Conservation (phyloP, 2,888 invertebrate genomes). For the Iselma pallidipennis region DNA sequence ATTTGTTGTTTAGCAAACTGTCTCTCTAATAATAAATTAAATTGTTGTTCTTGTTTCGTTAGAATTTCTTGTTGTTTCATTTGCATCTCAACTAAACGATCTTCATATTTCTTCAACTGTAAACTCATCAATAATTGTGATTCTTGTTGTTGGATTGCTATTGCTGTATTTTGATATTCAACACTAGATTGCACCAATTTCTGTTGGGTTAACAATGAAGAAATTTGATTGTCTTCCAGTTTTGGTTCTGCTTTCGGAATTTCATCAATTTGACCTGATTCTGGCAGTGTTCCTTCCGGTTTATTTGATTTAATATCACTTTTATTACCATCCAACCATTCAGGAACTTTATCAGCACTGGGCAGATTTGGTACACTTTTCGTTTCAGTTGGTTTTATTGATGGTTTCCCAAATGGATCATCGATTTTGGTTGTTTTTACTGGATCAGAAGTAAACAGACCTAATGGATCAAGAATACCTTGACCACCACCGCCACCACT, state of each 20-base stretch:
- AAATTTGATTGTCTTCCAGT: slow-evolving; percentile 1
- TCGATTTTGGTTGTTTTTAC: slow-evolving; percentile 8
- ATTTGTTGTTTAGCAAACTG: slow-evolving; percentile 62
- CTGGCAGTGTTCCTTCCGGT: slow-evolving; percentile 26
- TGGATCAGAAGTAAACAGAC: slow-evolving; percentile 54
- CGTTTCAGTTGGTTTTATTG: slow-evolving; percentile 46
- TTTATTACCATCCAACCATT: slow-evolving; percentile 45
- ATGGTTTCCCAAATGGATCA: slow-evolving; percentile 37
- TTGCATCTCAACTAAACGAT: slow-evolving; percentile 62
- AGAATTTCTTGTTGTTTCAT: slow-evolving; percentile 62
- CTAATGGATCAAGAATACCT: slow-evolving; percentile 62
- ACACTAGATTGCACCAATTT: slow-evolving; percentile 51
- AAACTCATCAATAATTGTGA: slow-evolving; percentile 65
- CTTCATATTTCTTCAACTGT: slow-evolving; percentile 67
- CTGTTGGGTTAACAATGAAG: slow-evolving; percentile 41
- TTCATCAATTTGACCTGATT: slow-evolving; percentile 9
- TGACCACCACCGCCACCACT: no score
- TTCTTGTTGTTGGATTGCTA: slow-evolving; percentile 66
- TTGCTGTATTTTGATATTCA: slow-evolving; percentile 60
- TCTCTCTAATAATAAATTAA: slow-evolving; percentile 60
- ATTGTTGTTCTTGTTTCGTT: slow-evolving; percentile 59
- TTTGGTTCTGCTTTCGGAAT: slow-evolving; percentile 9
- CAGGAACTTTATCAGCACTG: slow-evolving; percentile 31
- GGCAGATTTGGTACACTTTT: slow-evolving; percentile 19
- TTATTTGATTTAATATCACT: slow-evolving; percentile 27